A percentile compares a stretch with the other conserved stretches of the same genome.
These are phyloP conservation scores for Martes martes DNA, from an alignment of 2,113 vertebrate genomes.

Conservation along the genomic window DNA sequence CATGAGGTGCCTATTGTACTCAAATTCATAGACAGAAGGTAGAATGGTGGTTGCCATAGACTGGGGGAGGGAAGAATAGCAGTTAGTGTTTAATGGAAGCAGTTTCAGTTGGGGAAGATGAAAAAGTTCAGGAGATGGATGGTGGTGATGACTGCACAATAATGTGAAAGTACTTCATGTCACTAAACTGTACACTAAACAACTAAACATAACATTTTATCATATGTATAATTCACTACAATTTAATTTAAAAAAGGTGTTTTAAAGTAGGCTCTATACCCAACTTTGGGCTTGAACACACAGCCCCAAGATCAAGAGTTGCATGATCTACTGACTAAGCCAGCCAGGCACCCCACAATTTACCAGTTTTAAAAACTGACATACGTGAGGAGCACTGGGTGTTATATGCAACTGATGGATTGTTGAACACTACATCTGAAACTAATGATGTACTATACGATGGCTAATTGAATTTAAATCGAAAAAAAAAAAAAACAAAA, in stretches of 20 bases:
- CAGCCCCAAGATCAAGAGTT: neutral
- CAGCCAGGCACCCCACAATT: neutral
- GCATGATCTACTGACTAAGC: neutral
- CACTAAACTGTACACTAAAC: neutral
- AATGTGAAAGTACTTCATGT: neutral
- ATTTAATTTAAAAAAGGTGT: neutral
- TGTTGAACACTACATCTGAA: no score
- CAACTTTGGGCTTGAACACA: neutral
- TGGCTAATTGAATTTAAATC: no score
- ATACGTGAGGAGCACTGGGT: no score
- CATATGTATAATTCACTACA: neutral
- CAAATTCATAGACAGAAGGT: neutral
- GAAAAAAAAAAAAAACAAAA: no score
- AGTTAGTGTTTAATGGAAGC: neutral
- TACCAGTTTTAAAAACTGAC: neutral
- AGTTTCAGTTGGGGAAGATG: slow-evolving; percentile 4
- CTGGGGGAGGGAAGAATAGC: neutral
- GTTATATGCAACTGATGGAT: no score
- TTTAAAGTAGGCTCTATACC: neutral
- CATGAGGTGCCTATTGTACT: neutral
- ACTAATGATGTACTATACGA: no score
- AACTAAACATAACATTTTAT: neutral
- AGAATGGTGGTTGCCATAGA: neutral
- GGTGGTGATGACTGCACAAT: neutral
- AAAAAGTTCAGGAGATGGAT: neutral